Base-by-base conservation (phyloP, 1,140 invertebrate species). In the Luehdorfia chinensis region DNA sequence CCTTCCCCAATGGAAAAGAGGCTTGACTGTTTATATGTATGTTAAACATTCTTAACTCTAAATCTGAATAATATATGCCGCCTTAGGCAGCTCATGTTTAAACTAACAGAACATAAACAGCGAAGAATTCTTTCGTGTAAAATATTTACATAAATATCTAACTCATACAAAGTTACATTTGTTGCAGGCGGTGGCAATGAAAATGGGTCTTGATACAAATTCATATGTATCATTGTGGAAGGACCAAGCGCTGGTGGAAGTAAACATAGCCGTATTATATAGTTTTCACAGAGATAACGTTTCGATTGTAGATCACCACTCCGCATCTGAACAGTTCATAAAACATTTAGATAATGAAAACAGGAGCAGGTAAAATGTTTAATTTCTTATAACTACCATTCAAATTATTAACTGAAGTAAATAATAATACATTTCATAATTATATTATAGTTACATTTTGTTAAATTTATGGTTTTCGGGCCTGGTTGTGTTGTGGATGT, bases 231-330 rank as follows among this genome's bases (percentile, higher is more conserved):
- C 94, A 0, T 74, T 98, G 43, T 98, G 97, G 97, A 97, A 96
- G 80, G 97, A 98, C 75, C 93, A 93, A 75, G 96, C 95, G 1
- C 87, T 97, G 50, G 93, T 98, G 0, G 97, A 98, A 89, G 89
- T 94, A 4, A 98, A 98, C 68, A 87, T 97, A 32, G 96, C 97
- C 0, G 96, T 98, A 2, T 79, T 98, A 0, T 91, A 97, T 69
- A 97, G 96, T 66, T 98, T 94, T 75, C 96, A 97, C 84, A 93
- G 91, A 59, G 90, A 91, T 32, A 95, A 95, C 50, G 94, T 96
- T 0, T 97, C 96, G 1, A 97, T 98, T 54, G 95, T 97, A 2
- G 97, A 98, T 85, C 97, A 98, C 79, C 96, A 98, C 66, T 95
- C 96, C 0, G 96, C 96, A 4, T 93, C 95, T 0, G 96, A 98